Evolutionary conservation across 1,140 invertebrate species (phyloP).

Genomic region (Drosophila guanche): DNA sequence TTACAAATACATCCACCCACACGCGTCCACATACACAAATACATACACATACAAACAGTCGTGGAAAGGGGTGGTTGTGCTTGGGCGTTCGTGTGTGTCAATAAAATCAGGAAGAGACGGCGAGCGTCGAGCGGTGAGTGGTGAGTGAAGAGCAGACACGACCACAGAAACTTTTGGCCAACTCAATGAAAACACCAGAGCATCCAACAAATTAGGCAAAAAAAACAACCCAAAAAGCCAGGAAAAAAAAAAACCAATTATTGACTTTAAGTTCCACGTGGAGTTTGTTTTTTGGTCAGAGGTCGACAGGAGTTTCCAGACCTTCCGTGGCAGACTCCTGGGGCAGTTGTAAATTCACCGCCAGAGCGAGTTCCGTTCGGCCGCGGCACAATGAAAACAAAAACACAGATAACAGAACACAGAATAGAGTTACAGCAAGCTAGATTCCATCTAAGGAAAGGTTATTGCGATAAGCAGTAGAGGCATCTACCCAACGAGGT

Average conservation of each 20-base stretch:
- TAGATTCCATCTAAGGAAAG: too few relatives aligned
- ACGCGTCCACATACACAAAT: neutral
- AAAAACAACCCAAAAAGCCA: neutral
- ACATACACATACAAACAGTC: conserved; percentile 5
- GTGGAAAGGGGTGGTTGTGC: conserved; percentile 10
- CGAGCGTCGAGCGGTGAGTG: too few relatives aligned
- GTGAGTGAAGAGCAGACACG: too few relatives aligned
- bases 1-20: neutral
- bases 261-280: conserved; percentile 47
- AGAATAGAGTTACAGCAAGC: conserved; percentile 6
- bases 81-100: conserved; percentile 48
- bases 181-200: conserved; percentile 14
- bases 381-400: conserved; percentile 28
- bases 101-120: conserved; percentile 69
- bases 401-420: conserved; percentile 24
- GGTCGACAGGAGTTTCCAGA: conserved; percentile 34
- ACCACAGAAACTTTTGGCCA: conserved; percentile 36
- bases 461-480: too few relatives aligned
- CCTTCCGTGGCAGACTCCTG: neutral
- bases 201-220: conserved; percentile 50
- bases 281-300: conserved; percentile 34
- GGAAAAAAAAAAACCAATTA: conserved; percentile 18
- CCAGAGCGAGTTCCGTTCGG: neutral
- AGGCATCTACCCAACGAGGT: too few relatives aligned
- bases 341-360: conserved; percentile 16